Conservation (phyloP, 2,113 vertebrate species). For the Ia io region DNA sequence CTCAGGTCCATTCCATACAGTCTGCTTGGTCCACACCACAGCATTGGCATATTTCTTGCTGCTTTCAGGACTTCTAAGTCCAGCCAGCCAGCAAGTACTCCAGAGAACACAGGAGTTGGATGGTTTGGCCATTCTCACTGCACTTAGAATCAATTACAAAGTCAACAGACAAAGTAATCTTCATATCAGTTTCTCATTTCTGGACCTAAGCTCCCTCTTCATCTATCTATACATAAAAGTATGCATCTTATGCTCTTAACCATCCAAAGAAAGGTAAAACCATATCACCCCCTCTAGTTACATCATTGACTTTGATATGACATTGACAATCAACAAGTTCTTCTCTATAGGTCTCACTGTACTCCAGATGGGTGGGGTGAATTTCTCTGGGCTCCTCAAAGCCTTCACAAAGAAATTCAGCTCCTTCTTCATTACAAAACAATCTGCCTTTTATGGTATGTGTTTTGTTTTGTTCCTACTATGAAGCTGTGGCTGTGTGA, state of each 20-base stretch:
- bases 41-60: slow-evolving; percentile 84
- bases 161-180: slow-evolving; percentile 89
- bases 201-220: slow-evolving; percentile 92
- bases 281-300: slow-evolving; percentile 92
- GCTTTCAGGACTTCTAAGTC: slow-evolving; percentile 88
- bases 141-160: slow-evolving; percentile 91
- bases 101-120: slow-evolving; percentile 83
- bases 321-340: slow-evolving; percentile 93
- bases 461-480: slow-evolving; percentile 84
- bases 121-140: slow-evolving; percentile 86
- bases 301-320: slow-evolving; percentile 90
- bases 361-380: slow-evolving; percentile 90
- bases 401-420: slow-evolving; percentile 93
- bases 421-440: slow-evolving; percentile 94
- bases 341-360: slow-evolving; percentile 93
- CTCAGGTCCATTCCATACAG: slow-evolving; percentile 90
- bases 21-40: slow-evolving; percentile 87
- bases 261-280: slow-evolving; percentile 91
- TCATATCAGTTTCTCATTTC: slow-evolving; percentile 90
- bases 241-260: slow-evolving; percentile 92
- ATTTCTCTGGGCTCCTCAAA: slow-evolving; percentile 90
- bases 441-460: slow-evolving; percentile 88
- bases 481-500: slow-evolving; percentile 91
- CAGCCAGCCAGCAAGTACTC: slow-evolving; percentile 90
- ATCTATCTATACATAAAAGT: slow-evolving; percentile 88